phyloP scores from a whole-genome alignment of 2,113 vertebrate species.

The Candoia aspera region DNA sequence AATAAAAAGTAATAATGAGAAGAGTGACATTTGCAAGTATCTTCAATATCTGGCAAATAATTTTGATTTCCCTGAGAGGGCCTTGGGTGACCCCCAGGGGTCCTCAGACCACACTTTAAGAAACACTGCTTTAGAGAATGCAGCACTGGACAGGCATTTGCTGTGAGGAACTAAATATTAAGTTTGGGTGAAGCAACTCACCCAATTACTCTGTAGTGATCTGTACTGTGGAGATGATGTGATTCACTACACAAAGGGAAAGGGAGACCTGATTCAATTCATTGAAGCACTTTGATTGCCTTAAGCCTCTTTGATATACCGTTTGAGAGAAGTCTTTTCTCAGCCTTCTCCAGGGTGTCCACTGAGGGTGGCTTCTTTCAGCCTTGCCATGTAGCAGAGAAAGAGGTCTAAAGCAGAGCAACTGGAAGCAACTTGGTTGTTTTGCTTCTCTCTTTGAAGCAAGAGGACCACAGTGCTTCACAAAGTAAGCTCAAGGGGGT shows the following conservation, averaged over 20 bases:
- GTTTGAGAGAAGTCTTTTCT: not conserved
- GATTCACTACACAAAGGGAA: not conserved
- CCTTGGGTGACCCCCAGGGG: not conserved
- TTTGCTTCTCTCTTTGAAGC: not conserved
- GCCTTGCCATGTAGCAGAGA: not conserved
- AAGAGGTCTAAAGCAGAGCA: not conserved
- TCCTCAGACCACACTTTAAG: not conserved
- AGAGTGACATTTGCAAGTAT: not conserved
- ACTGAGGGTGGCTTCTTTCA: too few relatives aligned
- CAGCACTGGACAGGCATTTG: not conserved
- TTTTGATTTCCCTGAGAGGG: not conserved
- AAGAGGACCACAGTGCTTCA: not conserved
- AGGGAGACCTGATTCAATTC: not conserved
- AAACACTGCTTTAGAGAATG: not conserved
- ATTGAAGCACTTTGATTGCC: not conserved
- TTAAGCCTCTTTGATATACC: not conserved
- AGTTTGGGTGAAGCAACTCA: not conserved
- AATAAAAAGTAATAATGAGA: not conserved
- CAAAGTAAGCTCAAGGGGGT: not conserved
- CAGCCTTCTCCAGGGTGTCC: not conserved
- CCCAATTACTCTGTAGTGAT: not conserved
- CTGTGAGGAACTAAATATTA: not conserved
- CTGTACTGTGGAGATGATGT: not conserved
- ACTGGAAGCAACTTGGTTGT: not conserved
- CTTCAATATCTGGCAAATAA: not conserved